Conservation (phyloP, 2,113 vertebrate genomes). For the Zapornia atra region DNA sequence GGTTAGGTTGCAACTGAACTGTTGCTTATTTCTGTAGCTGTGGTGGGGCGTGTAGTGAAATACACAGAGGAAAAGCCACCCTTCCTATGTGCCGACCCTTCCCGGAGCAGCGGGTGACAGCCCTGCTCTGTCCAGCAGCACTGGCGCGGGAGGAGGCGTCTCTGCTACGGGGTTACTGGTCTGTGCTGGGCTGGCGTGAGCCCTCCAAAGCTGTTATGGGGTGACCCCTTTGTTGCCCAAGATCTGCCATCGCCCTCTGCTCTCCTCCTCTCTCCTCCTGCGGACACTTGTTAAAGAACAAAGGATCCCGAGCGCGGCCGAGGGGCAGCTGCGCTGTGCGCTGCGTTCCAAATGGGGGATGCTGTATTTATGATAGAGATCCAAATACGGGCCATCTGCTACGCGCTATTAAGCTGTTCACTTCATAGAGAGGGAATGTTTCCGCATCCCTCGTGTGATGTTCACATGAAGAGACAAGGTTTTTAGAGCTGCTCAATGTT, state of each 20-base stretch:
- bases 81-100: neutral
- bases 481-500: neutral
- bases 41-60: neutral
- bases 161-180: neutral
- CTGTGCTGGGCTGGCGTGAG: rapidly evolving
- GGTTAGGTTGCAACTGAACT: neutral
- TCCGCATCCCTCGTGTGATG: neutral
- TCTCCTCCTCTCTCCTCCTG: neutral
- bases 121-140: neutral
- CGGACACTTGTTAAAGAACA: neutral
- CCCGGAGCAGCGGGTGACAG: neutral
- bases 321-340: neutral
- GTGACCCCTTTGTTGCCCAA: rapidly evolving
- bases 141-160: neutral
- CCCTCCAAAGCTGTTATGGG: rapidly evolving
- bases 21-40: neutral
- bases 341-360: slow-evolving; percentile 7
- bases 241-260: neutral
- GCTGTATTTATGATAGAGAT: neutral
- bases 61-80: neutral
- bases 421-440: slow-evolving; percentile 13
- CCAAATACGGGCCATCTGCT: slow-evolving; percentile 37
- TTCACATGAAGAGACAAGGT: neutral
- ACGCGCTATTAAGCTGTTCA: slow-evolving; percentile 42
- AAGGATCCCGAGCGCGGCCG: neutral